Percentiles rank a stretch among this genome's conserved stretches.
phyloP scores from a whole-genome alignment of 2,888 invertebrate genomes.

The Xanthia icteritia region DNA sequence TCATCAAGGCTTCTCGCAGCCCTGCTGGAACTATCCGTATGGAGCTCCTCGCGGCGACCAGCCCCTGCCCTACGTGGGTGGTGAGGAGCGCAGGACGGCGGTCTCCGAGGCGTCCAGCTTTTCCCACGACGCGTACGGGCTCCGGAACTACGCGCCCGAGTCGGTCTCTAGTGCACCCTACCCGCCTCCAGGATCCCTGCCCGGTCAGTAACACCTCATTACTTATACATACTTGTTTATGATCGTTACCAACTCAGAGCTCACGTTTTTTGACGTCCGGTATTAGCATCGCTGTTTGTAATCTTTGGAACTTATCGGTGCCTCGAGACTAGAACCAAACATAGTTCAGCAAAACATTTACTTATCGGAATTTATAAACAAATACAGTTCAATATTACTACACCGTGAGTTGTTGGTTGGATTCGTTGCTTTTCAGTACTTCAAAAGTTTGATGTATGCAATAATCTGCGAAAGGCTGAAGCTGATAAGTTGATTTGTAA shows the following conservation, averaged over 20 bases:
- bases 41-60: conserved; percentile 92
- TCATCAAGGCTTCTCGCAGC: conserved; percentile 93
- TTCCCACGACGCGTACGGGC: conserved; percentile 93
- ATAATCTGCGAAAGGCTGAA: conserved; percentile 64
- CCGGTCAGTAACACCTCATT: conserved; percentile 85
- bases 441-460: conserved; percentile 57
- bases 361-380: conserved; percentile 85
- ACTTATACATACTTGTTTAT: conserved; percentile 65
- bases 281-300: conserved; percentile 82
- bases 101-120: conserved; percentile 92
- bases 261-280: conserved; percentile 82
- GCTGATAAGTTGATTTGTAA: conserved; percentile 81
- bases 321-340: conserved; percentile 78
- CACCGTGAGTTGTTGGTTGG: conserved; percentile 64
- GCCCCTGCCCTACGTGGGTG: conserved; percentile 93
- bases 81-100: conserved; percentile 93
- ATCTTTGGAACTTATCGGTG: conserved; percentile 85
- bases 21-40: conserved; percentile 94
- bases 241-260: conserved; percentile 71
- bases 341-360: conserved; percentile 80
- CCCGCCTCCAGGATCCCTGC: conserved; percentile 93
- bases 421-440: conserved; percentile 52
- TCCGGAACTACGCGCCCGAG: conserved; percentile 94
- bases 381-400: conserved; percentile 66
- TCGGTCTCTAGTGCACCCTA: conserved; percentile 94